These are phyloP conservation scores for Pseudolaguvia tuberculata DNA, from an alignment of 2,113 vertebrate genomes.

Conservation along the genomic window DNA sequence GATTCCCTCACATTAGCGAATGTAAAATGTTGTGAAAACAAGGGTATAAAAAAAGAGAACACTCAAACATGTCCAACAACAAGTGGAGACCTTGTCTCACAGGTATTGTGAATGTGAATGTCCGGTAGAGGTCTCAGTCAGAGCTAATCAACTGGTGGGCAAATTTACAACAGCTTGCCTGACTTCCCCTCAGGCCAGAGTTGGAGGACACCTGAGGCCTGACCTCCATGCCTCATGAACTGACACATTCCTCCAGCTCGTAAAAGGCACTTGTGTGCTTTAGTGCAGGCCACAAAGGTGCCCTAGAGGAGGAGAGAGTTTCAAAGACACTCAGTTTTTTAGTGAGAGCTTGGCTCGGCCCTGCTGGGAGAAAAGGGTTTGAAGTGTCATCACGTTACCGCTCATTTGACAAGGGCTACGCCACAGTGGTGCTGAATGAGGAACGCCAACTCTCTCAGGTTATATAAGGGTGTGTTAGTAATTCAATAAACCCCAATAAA, in stretches of 20 bases:
- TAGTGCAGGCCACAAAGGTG: constrained; percentile 1
- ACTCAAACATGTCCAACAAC: constrained; percentile 16
- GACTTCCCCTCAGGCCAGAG: constrained; percentile 24
- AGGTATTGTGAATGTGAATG: constrained; percentile 9
- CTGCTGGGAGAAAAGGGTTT: constrained; percentile 57
- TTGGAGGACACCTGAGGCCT: constrained; percentile 17
- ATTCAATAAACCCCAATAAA: background rate
- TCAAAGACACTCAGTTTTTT: constrained; percentile 12
- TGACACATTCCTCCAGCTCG: constrained; percentile 38
- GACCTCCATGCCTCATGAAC: constrained; percentile 16
- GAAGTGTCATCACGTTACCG: constrained; percentile 73
- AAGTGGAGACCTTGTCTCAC: constrained; percentile 22
- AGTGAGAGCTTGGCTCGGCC: constrained; percentile 3
- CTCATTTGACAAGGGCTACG: constrained; percentile 66
- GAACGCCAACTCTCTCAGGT: constrained; percentile 13
- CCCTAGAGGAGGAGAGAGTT: constrained; percentile 27
- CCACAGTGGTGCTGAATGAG: constrained; percentile 31
- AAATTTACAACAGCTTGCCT: constrained; percentile 39
- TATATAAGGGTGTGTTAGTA: background rate
- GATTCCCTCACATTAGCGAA: background rate
- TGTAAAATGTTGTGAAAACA: background rate
- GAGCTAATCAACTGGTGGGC: constrained; percentile 37
- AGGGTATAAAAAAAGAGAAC: background rate
- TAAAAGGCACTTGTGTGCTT: constrained; percentile 38
- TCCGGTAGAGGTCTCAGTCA: constrained; percentile 23